These are phyloP conservation scores for Epsilonema sp. DNA, from an alignment of 2,888 invertebrate species.

Conservation along the genomic window DNA sequence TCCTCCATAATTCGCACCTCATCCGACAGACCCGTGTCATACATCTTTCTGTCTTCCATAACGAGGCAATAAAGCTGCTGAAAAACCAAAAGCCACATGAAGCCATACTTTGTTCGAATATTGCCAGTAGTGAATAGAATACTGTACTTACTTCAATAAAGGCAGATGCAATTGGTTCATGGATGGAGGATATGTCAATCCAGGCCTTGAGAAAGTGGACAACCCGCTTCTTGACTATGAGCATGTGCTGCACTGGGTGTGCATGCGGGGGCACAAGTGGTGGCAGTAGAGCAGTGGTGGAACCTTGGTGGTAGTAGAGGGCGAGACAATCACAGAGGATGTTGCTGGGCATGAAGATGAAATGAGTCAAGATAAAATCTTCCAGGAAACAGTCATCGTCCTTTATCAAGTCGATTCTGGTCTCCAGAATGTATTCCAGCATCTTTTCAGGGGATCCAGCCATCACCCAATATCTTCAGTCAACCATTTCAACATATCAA, in stretches of 20 bases:
- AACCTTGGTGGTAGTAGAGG: constrained; percentile 18
- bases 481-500: too few species aligned
- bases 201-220: constrained; percentile 56
- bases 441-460: constrained; percentile 66
- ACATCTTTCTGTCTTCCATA: constrained; percentile 43
- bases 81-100: constrained; percentile 3
- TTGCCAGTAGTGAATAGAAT: neutral
- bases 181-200: constrained; percentile 55
- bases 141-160: constrained; percentile 45
- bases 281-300: too few species aligned
- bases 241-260: too few species aligned
- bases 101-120: neutral
- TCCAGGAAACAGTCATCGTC: constrained; percentile 42
- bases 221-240: constrained; percentile 51
- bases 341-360: constrained; percentile 57
- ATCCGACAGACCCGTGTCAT: constrained; percentile 47
- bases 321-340: constrained; percentile 41
- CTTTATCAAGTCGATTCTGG: constrained; percentile 43
- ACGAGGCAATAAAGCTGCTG: constrained; percentile 50
- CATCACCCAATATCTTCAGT: constrained; percentile 69
- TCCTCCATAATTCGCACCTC: constrained; percentile 43
- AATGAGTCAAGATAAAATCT: constrained; percentile 60
- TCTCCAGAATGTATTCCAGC: constrained; percentile 62
- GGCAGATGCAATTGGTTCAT: constrained; percentile 47
- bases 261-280: too few species aligned